Evolutionary conservation across 2,113 vertebrate genomes (phyloP).

Genomic region (Sciurus niger): DNA sequence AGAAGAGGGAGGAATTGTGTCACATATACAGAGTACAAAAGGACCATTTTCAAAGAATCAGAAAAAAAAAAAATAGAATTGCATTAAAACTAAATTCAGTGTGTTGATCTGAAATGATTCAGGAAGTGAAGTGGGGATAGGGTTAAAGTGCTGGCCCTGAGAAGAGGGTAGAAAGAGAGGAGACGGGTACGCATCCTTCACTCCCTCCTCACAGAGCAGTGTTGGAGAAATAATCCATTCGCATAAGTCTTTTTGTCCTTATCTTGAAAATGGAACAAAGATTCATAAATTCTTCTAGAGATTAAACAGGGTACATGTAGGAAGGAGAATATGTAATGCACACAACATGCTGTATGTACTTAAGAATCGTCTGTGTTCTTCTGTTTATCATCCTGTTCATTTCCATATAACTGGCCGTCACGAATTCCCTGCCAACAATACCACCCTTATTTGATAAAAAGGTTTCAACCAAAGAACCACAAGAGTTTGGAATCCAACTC

Average conservation of each 20-base stretch:
- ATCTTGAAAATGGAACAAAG: background rate
- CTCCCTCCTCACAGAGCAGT: background rate
- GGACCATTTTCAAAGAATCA: background rate
- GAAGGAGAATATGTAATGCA: background rate
- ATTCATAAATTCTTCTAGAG: background rate
- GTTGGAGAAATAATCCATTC: background rate
- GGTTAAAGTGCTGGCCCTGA: background rate
- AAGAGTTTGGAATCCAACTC: background rate
- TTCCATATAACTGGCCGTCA: background rate
- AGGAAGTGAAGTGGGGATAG: background rate
- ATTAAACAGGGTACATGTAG: background rate
- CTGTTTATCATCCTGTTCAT: background rate
- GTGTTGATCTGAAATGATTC: background rate
- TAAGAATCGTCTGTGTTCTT: background rate
- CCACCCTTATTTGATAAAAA: background rate
- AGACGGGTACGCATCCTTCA: background rate
- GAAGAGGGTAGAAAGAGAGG: background rate
- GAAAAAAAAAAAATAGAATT: background rate
- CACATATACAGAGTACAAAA: background rate
- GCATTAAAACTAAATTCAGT: background rate
- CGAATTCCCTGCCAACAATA: background rate
- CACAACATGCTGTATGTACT: background rate
- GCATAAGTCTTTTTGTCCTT: background rate
- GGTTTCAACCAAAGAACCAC: background rate
- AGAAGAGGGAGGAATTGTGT: background rate